Evolutionary conservation across 92 coral and sea anemone species (phyloP).

Genomic region (Scolanthus callimorphus): DNA sequence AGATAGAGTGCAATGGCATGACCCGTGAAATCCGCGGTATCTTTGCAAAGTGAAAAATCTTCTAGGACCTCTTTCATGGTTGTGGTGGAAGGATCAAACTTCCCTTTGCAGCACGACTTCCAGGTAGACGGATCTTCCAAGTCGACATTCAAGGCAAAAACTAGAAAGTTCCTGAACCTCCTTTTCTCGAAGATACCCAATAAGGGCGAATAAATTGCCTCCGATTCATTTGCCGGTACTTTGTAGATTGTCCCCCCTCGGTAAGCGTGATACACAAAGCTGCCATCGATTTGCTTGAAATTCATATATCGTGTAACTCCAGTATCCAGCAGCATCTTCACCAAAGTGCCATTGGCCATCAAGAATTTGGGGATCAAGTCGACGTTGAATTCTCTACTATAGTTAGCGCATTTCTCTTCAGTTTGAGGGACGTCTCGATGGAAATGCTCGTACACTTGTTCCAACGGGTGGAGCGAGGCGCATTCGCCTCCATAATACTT

Average conservation of each 20-base stretch:
- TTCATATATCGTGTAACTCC: conserved; percentile 81
- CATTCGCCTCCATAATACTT: conserved; percentile 89
- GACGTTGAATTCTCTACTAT: conserved; percentile 75
- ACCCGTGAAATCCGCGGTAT: conserved; percentile 88
- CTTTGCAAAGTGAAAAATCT: conserved; percentile 66
- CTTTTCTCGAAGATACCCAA: conserved; percentile 96
- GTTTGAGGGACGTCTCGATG: conserved; percentile 35
- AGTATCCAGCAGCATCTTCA: conserved; percentile 71
- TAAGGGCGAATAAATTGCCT: conserved; percentile 66
- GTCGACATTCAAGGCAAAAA: conserved; percentile 61
- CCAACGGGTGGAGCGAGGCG: conserved; percentile 78
- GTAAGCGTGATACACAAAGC: conserved; percentile 82
- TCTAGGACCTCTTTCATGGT: conserved; percentile 77
- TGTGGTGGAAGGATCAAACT: conserved; percentile 49
- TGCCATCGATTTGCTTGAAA: conserved; percentile 92
- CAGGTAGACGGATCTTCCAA: conserved; percentile 58
- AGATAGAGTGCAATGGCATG: conserved; percentile 86
- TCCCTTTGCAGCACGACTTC: conserved; percentile 19
- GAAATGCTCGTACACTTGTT: conserved; percentile 65
- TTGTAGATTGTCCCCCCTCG: conserved; percentile 71
- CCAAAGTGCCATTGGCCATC: conserved; percentile 86
- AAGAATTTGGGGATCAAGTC: conserved; percentile 91
- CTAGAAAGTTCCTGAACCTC: conserved; percentile 72
- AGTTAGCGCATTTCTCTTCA: conserved; percentile 51
- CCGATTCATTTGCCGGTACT: conserved; percentile 86